These are phyloP conservation scores for Drosophila hawaiiensis DNA, from an alignment of 2,888 invertebrate genomes.

Conservation along the genomic window DNA sequence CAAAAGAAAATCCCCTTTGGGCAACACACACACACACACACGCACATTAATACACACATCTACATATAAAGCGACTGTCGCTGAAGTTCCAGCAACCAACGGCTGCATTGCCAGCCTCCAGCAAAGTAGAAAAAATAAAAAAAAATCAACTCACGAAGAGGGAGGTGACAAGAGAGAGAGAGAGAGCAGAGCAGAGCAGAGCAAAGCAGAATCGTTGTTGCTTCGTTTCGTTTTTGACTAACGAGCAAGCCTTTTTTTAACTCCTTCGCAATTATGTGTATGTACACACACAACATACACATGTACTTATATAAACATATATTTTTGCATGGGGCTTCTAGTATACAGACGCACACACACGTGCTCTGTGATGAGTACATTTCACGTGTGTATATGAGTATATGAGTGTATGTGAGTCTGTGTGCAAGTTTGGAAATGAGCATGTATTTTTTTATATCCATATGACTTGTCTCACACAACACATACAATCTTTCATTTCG, in stretches of 20 bases:
- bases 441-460: slow-evolving; percentile 9
- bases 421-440: slow-evolving; percentile 1
- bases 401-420: neutral
- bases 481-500: slow-evolving; percentile 1
- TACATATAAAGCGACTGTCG: slow-evolving; percentile 5
- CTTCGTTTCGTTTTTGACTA: slow-evolving; percentile 56
- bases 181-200: neutral
- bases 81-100: slow-evolving; percentile 38
- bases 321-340: slow-evolving; percentile 6
- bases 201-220: slow-evolving; percentile 17
- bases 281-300: slow-evolving; percentile 1
- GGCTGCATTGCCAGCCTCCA: slow-evolving; percentile 54
- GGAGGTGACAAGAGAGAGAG: slow-evolving; percentile 20
- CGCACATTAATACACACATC: slow-evolving; percentile 3
- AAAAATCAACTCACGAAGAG: slow-evolving; percentile 2
- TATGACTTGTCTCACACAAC: slow-evolving; percentile 10
- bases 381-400: slow-evolving; percentile 6
- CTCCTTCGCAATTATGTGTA: slow-evolving; percentile 69
- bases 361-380: slow-evolving; percentile 9
- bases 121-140: slow-evolving; percentile 11
- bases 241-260: slow-evolving; percentile 70
- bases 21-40: slow-evolving; percentile 16
- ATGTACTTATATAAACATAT: slow-evolving; percentile 5
- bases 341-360: neutral
- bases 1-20: slow-evolving; percentile 40